Percentiles rank a stretch among this genome's conserved stretches.
Evolutionary conservation across 53 echinoderm and acorn worm genomes (phyloP).

Genomic region (Holothuria scabra): DNA sequence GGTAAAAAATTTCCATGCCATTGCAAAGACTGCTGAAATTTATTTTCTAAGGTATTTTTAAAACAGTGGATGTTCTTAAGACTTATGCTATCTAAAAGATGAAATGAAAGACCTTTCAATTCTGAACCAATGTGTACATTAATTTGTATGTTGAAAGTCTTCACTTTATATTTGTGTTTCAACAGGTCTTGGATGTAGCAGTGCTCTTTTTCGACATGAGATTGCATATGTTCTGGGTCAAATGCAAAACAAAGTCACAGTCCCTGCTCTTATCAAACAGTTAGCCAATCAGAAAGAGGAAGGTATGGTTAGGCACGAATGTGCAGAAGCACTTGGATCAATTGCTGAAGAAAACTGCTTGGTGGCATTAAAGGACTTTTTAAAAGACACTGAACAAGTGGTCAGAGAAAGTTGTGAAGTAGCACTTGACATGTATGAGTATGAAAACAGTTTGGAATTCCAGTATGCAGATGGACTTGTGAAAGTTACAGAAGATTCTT

Average conservation of each 20-base stretch:
- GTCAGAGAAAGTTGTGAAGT: constrained; percentile 95
- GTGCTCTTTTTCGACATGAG: constrained; percentile 96
- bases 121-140: too few relatives aligned
- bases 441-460: constrained; percentile 83
- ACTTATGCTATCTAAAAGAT: too few relatives aligned
- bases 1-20: too few relatives aligned
- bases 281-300: constrained; percentile 63
- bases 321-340: constrained; percentile 96
- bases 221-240: constrained; percentile 96
- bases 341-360: constrained; percentile 83
- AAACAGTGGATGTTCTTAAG: too few relatives aligned
- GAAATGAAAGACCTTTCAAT: too few relatives aligned
- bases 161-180: not conserved
- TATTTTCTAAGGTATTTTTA: too few relatives aligned
- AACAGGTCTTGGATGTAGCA: constrained; percentile 84
- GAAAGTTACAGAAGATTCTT: constrained; percentile 36
- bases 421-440: constrained; percentile 91
- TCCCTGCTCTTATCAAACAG: constrained; percentile 68
- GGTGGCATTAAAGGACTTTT: constrained; percentile 71
- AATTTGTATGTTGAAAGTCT: not conserved
- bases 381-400: constrained; percentile 77
- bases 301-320: constrained; percentile 97
- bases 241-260: constrained; percentile 93
- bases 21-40: too few relatives aligned
- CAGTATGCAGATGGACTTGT: constrained; percentile 89